Base-by-base conservation (phyloP, 2,888 invertebrate species). In the Druceiella hillmani region DNA sequence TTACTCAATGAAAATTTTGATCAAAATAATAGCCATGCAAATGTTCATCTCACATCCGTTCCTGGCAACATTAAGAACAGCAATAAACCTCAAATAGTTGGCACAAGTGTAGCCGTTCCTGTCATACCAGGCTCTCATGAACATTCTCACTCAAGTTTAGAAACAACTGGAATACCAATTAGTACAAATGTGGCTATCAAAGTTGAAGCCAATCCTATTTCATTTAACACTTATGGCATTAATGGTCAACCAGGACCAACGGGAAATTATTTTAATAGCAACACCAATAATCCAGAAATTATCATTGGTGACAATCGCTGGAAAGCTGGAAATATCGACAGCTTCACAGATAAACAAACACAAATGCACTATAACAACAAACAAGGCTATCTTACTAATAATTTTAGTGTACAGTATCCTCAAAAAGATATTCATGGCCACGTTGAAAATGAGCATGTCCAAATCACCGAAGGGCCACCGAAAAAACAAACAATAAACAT, bases 151-250 rank as follows among this genome's bases (percentile, higher is more conserved):
- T n/a, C n/a, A n/a, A n/a, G n/a, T n/a, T n/a, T 66, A 16, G 69
- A 72, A 44, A 56, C 71, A 1, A 45, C 47, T 16, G 61, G 69
- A 46, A 71, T 72, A 47, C 70, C 72, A 6, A 69, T 72, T 38
- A 66, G 68, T 30, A 71, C 71, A 1, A 72, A 72, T 44, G 64
- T 72, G 50, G 72, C 72, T 22, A 70, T 72, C 11, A 59, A 57
- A 52, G 71, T 72, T 3, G 66, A 71, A 56, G 70, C 65, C 50
- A 61, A 59, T 44, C 52, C 57, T n/a, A 50, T 56, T 15, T 56
- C 59, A 31, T 54, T 58, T 39, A 62, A 65, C 45, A 58, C 52
- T 7, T 61, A 58, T 30, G 58, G 59, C 42, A 47, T 59, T 36
- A 61, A 66, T 42, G 59, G 53, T 2, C 56, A 57, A 40, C 50